Evolutionary conservation across 1,140 invertebrate genomes (phyloP).

Genomic region (Pseudomyrmex dendroicus): DNA sequence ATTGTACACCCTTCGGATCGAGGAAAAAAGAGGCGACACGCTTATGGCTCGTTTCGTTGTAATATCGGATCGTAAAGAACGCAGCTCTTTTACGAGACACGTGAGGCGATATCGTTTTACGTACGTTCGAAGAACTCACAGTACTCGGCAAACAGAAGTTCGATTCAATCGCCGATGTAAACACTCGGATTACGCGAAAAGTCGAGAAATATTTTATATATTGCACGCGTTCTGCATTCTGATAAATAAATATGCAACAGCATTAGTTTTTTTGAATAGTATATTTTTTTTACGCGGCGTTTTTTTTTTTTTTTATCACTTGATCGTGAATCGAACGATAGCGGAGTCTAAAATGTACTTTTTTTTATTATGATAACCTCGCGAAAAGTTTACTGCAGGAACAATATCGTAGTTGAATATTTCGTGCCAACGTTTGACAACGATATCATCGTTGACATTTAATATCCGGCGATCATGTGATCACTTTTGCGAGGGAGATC

Average conservation of each 20-base stretch:
- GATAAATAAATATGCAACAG: neutral
- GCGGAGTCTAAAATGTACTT: neutral
- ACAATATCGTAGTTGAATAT: constrained; percentile 34
- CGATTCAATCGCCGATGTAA: neutral
- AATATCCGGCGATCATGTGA: constrained; percentile 44
- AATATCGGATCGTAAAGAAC: constrained; percentile 38
- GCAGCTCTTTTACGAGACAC: neutral
- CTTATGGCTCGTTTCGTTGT: constrained; percentile 2
- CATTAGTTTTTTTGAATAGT: constrained; percentile 3
- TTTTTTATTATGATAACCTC: neutral
- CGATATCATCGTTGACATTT: constrained; percentile 41
- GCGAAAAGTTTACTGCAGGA: neutral
- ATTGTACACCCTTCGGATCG: neutral
- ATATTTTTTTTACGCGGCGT: neutral
- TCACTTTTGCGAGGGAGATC: constrained; percentile 21
- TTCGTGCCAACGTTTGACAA: neutral
- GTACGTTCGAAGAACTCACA: neutral
- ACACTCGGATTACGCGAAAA: neutral
- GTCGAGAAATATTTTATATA: neutral
- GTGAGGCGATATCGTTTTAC: constrained; percentile 8
- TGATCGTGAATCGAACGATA: neutral
- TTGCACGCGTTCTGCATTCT: no score
- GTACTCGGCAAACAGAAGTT: neutral
- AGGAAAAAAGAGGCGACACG: neutral
- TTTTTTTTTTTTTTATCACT: neutral